Percentiles rank a stretch among this genome's conserved stretches.
phyloP scores from a whole-genome alignment of 2,888 invertebrate genomes.

The Mimachlamys varia region DNA sequence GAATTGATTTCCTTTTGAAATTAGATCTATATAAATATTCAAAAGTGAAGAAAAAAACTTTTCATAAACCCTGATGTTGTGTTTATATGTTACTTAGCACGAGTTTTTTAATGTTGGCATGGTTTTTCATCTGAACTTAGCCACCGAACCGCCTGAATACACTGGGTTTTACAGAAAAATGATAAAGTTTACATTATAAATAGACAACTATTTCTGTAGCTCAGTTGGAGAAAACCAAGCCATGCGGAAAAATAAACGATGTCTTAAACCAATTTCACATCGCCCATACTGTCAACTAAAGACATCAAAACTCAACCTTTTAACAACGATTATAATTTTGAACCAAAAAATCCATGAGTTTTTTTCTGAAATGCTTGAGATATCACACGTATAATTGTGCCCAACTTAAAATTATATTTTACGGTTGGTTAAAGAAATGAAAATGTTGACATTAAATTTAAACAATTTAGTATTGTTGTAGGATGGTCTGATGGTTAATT shows the following conservation, averaged over 20 bases:
- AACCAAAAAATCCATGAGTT: neutral
- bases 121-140: neutral
- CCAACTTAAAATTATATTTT: neutral
- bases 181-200: neutral
- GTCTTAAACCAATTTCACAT: conserved; percentile 25
- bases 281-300: conserved; percentile 23
- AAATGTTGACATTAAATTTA: conserved; percentile 9
- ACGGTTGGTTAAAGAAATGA: conserved; percentile 20
- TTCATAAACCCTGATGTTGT: neutral
- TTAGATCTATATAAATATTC: conserved; percentile 2
- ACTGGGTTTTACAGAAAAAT: neutral
- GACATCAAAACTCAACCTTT: neutral
- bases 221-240: neutral
- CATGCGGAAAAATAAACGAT: conserved; percentile 14
- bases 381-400: neutral
- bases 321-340: conserved; percentile 15
- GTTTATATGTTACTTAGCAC: neutral
- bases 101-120: neutral
- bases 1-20: conserved; percentile 25
- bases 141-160: neutral
- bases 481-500: neutral
- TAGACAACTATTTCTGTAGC: neutral
- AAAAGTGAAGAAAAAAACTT: neutral
- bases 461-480: neutral
- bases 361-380: neutral